Evolutionary conservation across 2,888 invertebrate genomes (phyloP), one percentile per base, ranked within the genome.

Genomic region (Lacanobia oleracea): DNA sequence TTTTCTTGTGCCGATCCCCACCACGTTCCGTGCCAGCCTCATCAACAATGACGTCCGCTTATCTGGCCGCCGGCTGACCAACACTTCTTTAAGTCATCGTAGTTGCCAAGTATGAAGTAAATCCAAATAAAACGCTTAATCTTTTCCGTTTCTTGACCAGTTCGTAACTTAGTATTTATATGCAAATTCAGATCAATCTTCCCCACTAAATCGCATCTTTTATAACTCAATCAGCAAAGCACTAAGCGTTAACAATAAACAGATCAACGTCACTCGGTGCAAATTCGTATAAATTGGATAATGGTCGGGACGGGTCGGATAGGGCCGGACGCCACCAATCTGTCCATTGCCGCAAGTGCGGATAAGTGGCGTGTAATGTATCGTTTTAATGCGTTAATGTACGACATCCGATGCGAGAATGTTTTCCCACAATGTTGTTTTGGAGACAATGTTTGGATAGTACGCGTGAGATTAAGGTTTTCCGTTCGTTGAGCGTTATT

Each of bases 301-400:
- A 94, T 93, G 82, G 87, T 53, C 56, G 81, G 72, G 77, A 67
- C 81, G 77, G 87, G 79, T 79, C 81, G 75, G 86, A 81, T 81
- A 88, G 88, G 88, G 88, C 93, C 95, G 95, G 95, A 95, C 93
- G 94, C 85, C 85, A 86, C 89, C 94, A 93, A 95, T 95, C 94
- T 91, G 90, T 87, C 91, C 82, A 83, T 85, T 86, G 86, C 70
- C 67, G 82, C 80, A 90, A 92, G 91, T 91, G 91, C 88, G 87
- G 89, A 90, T 91, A 92, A 92, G 87, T 92, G 91, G 88, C 86
- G 90, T 91, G 91, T 93, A 91, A 92, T 92, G 88, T 88, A 84
- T 89, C 86, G 87, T 88, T 91, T 78, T 93, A 92, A 93, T 91
- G 81, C 88, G 85, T 79, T 93, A 92, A 94, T 91, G 86, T 85